Evolutionary conservation across 1,140 invertebrate genomes (phyloP), one percentile per base, ranked within the genome.

Genomic region (Araneus ventricosus): DNA sequence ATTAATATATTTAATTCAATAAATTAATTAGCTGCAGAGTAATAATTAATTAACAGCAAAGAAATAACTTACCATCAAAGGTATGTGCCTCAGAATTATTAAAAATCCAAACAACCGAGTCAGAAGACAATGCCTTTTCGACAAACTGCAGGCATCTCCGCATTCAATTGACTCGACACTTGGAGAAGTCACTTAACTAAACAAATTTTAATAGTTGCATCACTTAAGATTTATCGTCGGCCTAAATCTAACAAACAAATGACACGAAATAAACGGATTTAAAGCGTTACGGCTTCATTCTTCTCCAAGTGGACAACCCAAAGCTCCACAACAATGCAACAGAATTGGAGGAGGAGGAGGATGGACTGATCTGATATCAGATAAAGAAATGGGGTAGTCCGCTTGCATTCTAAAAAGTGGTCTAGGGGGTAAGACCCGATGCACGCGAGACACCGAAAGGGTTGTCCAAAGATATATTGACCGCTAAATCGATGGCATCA

Each of bases 151-250:
- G 14, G 70, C 34, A 37, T 37, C 70, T 1, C 70, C 10, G 34
- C 70, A 75, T 75, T 75, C 70, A 75, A 75, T 75, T 75, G 70
- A 75, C 8, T 14, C 34, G 17, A 34, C 70, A 37, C 70, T 75
- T 75, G 17, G 27, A 34, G 70, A 75, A 14, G 70, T 4, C 30
- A 34, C 34, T 37, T 37, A 22, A 75, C 10, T 30, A 75, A 75
- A 75, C 30, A 75, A 75, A 75, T 34, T 63, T 75, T 75, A 75
- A 75, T 37, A 75, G 70, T 75, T 75, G 70, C 70, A 75, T 75
- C 70, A 75, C 70, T 75, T 75, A 75, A 75, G 30, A 75, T 75
- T 75, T 75, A 75, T 75, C 70, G 7, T 1, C 70, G 70, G 70
- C 70, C 70, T 75, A 75, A 34, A 75, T 75, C 70, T 75, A 14